Evolutionary conservation across 1,140 invertebrate species (phyloP), one percentile per base, ranked within the genome.

Genomic region (Listronotus oregonensis): DNA sequence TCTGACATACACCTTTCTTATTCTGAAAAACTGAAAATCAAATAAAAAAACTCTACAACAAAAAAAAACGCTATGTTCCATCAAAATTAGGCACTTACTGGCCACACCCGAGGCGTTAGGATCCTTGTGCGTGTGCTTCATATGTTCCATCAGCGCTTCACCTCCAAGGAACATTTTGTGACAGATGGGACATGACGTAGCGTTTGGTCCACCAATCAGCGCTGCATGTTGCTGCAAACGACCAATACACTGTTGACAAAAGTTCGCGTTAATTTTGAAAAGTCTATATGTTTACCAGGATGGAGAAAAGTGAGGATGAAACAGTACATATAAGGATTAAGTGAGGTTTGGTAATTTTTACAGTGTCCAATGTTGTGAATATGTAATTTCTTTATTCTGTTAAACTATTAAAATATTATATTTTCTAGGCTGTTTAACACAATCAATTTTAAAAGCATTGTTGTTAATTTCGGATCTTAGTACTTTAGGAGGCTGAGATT

Each of bases 41-140:
- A 27, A 3, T 27, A 27, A 51, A 51, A n/a, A 14, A n/a, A 14
- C 49, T 31, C 31, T 51, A 51, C 11, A 8, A 51, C 11, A 8
- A 51, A 51, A 49, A 49, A 27, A 15, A 51, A 27, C 34, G 27
- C 27, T 31, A 47, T n/a, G 34, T 52, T 54, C 37, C 44, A 64
- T 27, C 61, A 63, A 54, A 68, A 34, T 68, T 72, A 73, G 58
- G 71, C 82, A 90, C 91, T 93, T 92, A 95, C 93, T 93, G 84
- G 91, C 88, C 80, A 93, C 91, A 76, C 89, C 90, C 65, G 90
- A 89, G 58, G 91, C 89, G 80, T 91, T 91, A 34, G 92, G 93
- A 77, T 96, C 93, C 84, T 95, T 96, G 82, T 96, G 94, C 34
- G 92, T 92, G 79, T 92, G 90, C 82, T 95, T 95, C 94, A 96